Base-by-base conservation (phyloP, 2,797 vertebrate species). In the Sternotherus odoratus region DNA sequence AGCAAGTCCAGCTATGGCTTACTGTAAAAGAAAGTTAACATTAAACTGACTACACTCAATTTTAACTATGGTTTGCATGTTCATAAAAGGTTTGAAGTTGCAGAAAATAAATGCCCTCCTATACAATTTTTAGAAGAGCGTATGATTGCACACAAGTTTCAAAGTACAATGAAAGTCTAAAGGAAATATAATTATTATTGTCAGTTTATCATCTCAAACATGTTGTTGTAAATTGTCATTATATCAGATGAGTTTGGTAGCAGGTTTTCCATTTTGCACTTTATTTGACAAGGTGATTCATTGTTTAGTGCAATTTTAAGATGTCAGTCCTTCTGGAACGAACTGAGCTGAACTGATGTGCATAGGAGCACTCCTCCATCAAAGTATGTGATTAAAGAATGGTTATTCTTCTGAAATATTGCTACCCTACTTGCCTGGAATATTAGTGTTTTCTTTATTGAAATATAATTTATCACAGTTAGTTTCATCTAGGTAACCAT, bases 221-320 rank as follows among this genome's bases (percentile, higher is more conserved):
- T 96, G 95, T 97, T 98, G 97, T 97, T 97, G 97, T 95, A 98
- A 97, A 95, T 97, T 53, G 97, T 97, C 97, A 98, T 97, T 97
- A 97, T 96, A 97, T 97, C 96, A 97, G 96, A 98, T 96, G 96
- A 98, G 95, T 97, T 97, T 97, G 96, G 97, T 97, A 98, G 97
- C 97, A 97, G 96, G 96, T 97, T 98, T 98, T 98, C 95, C 94
- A 97, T 98, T 98, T 97, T 4, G 24, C 95, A 96, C 96, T 98
- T 97, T 97, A 97, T 98, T 97, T 98, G 97, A 98, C 97, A 97
- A 98, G 96, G 97, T 97, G 97, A 98, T 98, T 97, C 96, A 97
- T 97, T 97, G 97, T 96, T 95, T 96, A 94, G 92, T 96, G 89
- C 95, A 95, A 96, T 97, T 97, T 98, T 98, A 98, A 97, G 96